Percentiles rank a stretch among this genome's conserved stretches.
phyloP scores from a whole-genome alignment of 2,113 vertebrate species.

The Zootoca vivipara region DNA sequence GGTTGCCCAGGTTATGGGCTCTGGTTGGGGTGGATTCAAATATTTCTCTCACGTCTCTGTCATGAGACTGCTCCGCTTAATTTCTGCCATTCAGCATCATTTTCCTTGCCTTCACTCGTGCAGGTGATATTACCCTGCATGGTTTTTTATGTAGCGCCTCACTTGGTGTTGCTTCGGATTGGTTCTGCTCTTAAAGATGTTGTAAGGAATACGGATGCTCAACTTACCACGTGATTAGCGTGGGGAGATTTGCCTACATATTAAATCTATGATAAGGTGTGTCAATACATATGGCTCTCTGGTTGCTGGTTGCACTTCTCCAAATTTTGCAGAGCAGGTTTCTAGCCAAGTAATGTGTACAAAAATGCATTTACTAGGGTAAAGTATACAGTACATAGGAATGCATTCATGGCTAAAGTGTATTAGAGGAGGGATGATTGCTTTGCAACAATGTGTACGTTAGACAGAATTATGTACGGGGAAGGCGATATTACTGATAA shows the following conservation, averaged over 20 bases:
- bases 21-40: neutral
- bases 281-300: too few relatives aligned
- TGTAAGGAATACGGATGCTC: too few relatives aligned
- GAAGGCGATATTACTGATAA: too few relatives aligned
- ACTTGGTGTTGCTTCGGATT: neutral
- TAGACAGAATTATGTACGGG: neutral
- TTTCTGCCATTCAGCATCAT: neutral
- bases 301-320: too few relatives aligned
- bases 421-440: neutral
- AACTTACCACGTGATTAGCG: too few relatives aligned
- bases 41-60: neutral
- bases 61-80: neutral
- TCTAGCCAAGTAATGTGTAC: neutral
- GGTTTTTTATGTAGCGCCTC: neutral
- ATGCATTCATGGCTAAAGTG: neutral
- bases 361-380: neutral
- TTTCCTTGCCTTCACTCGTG: neutral
- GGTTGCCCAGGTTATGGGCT: neutral
- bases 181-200: too few relatives aligned
- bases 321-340: neutral
- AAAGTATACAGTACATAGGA: too few relatives aligned
- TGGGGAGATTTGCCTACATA: too few relatives aligned
- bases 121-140: neutral
- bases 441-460: neutral
- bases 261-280: too few relatives aligned